Conservation (phyloP, 2,888 invertebrate species). For the Muscina levida region DNA sequence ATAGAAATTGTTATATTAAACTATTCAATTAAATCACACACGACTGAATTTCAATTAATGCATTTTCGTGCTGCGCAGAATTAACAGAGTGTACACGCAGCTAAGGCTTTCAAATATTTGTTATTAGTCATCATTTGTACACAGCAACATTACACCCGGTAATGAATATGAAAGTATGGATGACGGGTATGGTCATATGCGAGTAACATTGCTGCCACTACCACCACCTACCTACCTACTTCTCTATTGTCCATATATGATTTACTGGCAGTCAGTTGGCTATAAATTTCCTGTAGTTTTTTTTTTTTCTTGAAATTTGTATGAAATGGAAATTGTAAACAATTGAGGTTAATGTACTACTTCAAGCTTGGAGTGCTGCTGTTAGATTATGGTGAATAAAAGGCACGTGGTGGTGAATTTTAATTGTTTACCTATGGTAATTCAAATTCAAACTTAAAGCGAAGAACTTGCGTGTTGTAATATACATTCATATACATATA, state of each 20-base stretch:
- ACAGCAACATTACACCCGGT: constrained; percentile 17
- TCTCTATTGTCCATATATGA: neutral
- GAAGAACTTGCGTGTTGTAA: too few species aligned
- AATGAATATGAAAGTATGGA: neutral
- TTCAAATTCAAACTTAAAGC: too few species aligned
- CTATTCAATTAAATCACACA: neutral
- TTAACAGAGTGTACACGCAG: too few species aligned
- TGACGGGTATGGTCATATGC: constrained; percentile 1
- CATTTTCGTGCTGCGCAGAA: too few species aligned
- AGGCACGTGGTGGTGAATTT: constrained; percentile 20
- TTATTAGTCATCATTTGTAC: constrained; percentile 32
- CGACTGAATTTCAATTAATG: neutral
- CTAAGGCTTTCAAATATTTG: too few species aligned
- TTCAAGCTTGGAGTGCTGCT: too few species aligned
- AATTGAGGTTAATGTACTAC: constrained; percentile 36
- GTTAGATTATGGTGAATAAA: neutral
- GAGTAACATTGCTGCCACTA: neutral
- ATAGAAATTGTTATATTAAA: constrained; percentile 26
- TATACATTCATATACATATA: too few species aligned
- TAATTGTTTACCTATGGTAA: too few species aligned
- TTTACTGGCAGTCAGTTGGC: neutral
- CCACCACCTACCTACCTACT: too few species aligned
- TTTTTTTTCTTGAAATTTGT: neutral
- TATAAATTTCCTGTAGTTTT: constrained; percentile 16
- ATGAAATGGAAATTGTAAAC: constrained; percentile 20